Evolutionary conservation across 92 coral and sea anemone species (phyloP), one percentile per base, ranked within the genome.

Genomic region (Epizoanthus illoricatus): DNA sequence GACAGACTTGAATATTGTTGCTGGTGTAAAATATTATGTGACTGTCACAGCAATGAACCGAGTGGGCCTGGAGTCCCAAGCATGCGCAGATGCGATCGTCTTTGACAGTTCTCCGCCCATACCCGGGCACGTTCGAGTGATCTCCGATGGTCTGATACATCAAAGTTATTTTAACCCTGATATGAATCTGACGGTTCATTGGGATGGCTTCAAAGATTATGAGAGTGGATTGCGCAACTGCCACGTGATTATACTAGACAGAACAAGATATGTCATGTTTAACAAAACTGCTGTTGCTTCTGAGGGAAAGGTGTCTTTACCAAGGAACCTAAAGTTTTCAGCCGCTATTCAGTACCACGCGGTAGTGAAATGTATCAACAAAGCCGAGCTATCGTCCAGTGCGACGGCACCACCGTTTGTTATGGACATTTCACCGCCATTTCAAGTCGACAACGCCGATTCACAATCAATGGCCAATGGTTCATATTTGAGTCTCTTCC

Each of bases 21-120:
- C 88, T 4, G 98, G 98, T 11, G 69, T 80, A 41, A 87, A 87
- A 28, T 94, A 94, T 73, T 94, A 91, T 85, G 93, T 91, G 45
- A 87, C 96, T 0, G 94, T 91, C 6, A 86, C 85, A 21, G 90
- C 98, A 43, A 81, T 89, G 69, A 94, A 94, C 81, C 82, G 92
- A 59, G 94, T 92, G 18, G 87, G 86, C 24, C 92, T 94, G 7
- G 92, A 85, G 65, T 92, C 98, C 68, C 90, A 90, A 18, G 86
- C 97, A 17, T 94, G 98, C 60, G 89, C 98, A 18, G 91, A 92
- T 58, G 89, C 98, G 17, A 58, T 94, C 20, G 73, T 94, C 55
- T 57, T 94, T 73, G 98, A 94, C 87, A 72, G 49, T 55, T 65
- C 95, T 33, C 88, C 95, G 43, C 95, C 98, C 4, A 57, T n/a